Base-by-base conservation (phyloP, 1,140 invertebrate genomes). In the Campodea augens region DNA sequence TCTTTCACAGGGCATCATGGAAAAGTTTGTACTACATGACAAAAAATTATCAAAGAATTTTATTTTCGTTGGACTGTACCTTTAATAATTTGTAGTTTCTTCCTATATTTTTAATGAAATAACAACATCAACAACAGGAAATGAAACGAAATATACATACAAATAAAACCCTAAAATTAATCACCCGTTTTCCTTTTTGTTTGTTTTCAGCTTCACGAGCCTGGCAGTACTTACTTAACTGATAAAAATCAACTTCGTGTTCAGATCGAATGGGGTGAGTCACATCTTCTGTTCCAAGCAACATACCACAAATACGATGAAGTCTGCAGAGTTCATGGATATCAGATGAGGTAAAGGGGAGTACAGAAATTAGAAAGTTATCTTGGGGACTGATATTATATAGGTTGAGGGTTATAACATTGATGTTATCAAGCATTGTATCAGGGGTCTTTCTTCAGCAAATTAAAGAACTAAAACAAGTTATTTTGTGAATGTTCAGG, bases 281-380 rank as follows among this genome's bases (percentile, higher is more conserved):
- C 78, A 27, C 79, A 86, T 51, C 65, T 88, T 36, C 70, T 90
- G 5, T 84, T 86, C 60, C 78, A 82, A 57, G 78, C 83, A 37
- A 83, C 78, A 38, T 90, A 88, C 59, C 80, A 85, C 62, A 81
- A 82, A 54, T 82, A 86, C 57, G 85, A 90, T 60, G 83, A 88
- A 59, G 75, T 88, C 20, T 77, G 73, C 48, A 69, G 82, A 45
- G 67, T 84, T 43, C 85, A 90, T 59, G 83, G 82, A 59, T 80
- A 82, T 56, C 84, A 90, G 61, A 88, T 88, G 84, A 77, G 78
- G 75, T 75, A 63, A 66, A n/a, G n/a, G n/a, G 60, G 53, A 19
- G 18, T 21, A 58, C 49, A 20, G 20, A 32, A 19, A 38, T 32
- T 10, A 32, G 15, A 32, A 10, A 32, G 15, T 15, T 32, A 32